Evolutionary conservation across 1,140 invertebrate species (phyloP), one percentile per base, ranked within the genome.

Genomic region (Drosophila sp.): DNA sequence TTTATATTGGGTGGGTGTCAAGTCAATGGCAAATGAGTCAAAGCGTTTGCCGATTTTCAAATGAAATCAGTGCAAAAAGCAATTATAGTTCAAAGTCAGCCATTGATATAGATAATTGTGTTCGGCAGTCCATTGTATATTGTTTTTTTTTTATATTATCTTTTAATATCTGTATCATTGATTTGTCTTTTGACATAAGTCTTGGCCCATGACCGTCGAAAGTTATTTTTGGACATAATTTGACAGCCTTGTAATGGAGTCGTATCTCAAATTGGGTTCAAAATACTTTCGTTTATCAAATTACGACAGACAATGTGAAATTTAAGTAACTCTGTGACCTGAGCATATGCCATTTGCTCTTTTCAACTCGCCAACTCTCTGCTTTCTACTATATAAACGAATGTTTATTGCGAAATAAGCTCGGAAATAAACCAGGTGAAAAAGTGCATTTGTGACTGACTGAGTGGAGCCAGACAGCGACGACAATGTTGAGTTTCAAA

Each of bases 261-360:
- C 38, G 34, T 50, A 16, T 69, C 7, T 27, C 48, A 51, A 59
- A 43, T 34, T 56, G 66, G 48, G 83, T 89, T 89, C 83, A 89
- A 80, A 58, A 83, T 83, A 89, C 84, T 89, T 89, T 89, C 80
- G 66, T 80, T 89, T 83, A 80, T 89, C 84, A 78, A 66, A 78
- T 71, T 62, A 46, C 66, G 43, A 34, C 65, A 72, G 66, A 65
- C 72, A 46, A 75, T 57, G 13, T 54, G 66, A 87, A 71, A 78
- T 64, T 62, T 21, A 51, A 65, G 38, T 43, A 18, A 72, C 73
- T 73, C 61, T 56, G 64, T 46, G 40, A 58, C 65, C 56, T 65
- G 67, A 13, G 41, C 29, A 32, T 46, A 72, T 64, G 59, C 29
- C 61, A 38, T 64, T 69, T 72, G 64, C 74, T 71, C 75, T 82